Evolutionary conservation across 2,113 vertebrate genomes (phyloP), one percentile per base, ranked within the genome.

Genomic region (Phylloscopus whistleri): DNA sequence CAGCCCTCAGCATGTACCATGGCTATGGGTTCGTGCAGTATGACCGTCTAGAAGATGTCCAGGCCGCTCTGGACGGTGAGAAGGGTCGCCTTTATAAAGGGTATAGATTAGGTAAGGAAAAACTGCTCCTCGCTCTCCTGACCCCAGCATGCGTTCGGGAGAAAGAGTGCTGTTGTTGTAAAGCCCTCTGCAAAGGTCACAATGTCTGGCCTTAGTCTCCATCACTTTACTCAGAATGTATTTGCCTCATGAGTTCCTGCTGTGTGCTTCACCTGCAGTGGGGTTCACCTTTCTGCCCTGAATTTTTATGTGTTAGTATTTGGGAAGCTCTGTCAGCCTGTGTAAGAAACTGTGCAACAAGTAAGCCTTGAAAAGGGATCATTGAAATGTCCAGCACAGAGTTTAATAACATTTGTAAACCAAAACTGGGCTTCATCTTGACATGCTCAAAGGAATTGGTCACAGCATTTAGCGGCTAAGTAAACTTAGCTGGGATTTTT

Each of bases 81-180:
- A 99, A 98, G 76, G 98, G 98, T 97, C 98, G 98, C 95, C 97
- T 99, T 98, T 99, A 98, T 98, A 98, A 98, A 98, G 97, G 98
- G 97, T 98, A 98, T 98, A 98, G 98, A 99, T 98, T 99, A 99
- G 98, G 98, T 98, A 98, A 98, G 98, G 81, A 94, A 93, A 93
- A 96, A 56, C 66, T 93, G 83, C 84, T 97, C 84, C n/a, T 6
- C 90, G 77, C 80, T 95, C 89, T 95, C 70, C 81, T 89, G 94
- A 78, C 92, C 94, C 90, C 93, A 96, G 94, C 89, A 90, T 91
- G 86, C 31, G 3, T 95, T 75, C 66, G 26, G 43, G 56, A 72
- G 91, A 84, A 33, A 49, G 85, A 44, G 82, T 46, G 91, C 80
- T 70, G 81, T 91, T 87, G 72, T 78, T 94, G 66, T 41, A 74